Evolutionary conservation across 2,113 vertebrate genomes (phyloP).

Genomic region (Chaenogobius annularis): DNA sequence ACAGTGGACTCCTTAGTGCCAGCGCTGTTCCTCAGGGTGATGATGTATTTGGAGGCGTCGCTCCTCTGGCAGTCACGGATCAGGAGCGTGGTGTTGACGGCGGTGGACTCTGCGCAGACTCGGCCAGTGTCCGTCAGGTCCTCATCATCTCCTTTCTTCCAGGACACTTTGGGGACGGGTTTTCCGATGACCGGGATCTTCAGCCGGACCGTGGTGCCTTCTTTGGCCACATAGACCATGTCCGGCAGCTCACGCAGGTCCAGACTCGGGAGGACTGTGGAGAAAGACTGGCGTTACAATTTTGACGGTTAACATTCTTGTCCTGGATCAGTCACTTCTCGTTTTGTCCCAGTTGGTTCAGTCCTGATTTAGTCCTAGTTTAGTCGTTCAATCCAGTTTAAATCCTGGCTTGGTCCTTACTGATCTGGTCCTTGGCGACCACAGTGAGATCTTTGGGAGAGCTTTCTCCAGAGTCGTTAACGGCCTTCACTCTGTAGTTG

Average conservation of each 20-base stretch:
- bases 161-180: constrained; percentile 86
- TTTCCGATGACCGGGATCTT: constrained; percentile 96
- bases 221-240: constrained; percentile 92
- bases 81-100: constrained; percentile 91
- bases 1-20: constrained; percentile 91
- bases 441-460: constrained; percentile 83
- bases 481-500: constrained; percentile 88
- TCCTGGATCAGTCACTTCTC: constrained; percentile 80
- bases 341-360: constrained; percentile 67
- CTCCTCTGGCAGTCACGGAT: constrained; percentile 93
- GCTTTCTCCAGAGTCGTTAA: constrained; percentile 93
- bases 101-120: constrained; percentile 88
- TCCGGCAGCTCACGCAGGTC: constrained; percentile 92
- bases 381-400: constrained; percentile 59
- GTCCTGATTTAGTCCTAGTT: constrained; percentile 38
- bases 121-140: constrained; percentile 86
- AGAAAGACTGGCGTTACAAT: not conserved
- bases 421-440: constrained; percentile 89
- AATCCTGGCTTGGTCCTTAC: too few species aligned
- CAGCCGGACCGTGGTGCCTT: constrained; percentile 91
- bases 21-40: constrained; percentile 88
- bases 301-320: too few species aligned
- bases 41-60: constrained; percentile 94
- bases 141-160: constrained; percentile 95
- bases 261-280: constrained; percentile 85